Conservation (phyloP, 1,140 invertebrate genomes). For the Drosophila arawakana region DNA sequence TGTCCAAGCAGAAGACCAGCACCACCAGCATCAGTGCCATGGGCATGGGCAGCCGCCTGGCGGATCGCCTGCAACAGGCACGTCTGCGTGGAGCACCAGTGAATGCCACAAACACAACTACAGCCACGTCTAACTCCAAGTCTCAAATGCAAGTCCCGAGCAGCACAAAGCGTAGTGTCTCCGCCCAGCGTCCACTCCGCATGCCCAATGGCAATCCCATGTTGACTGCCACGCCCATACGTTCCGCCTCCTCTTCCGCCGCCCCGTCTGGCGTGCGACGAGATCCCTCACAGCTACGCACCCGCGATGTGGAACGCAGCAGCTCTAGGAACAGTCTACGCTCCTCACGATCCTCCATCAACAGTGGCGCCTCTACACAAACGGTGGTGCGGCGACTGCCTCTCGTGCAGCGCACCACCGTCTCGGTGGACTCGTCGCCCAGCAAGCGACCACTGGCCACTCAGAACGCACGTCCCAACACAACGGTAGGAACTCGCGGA, state of each 20-base stretch:
- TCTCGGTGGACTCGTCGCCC: slow-evolving; percentile 78
- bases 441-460: slow-evolving; percentile 74
- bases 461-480: slow-evolving; percentile 56
- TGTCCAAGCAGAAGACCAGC: slow-evolving; percentile 64
- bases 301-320: slow-evolving; percentile 86
- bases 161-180: slow-evolving; percentile 55
- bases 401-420: slow-evolving; percentile 63
- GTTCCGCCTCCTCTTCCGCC: slow-evolving; percentile 51
- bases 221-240: slow-evolving; percentile 33
- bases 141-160: slow-evolving; percentile 61
- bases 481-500: slow-evolving; percentile 70
- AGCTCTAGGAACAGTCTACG: slow-evolving; percentile 90
- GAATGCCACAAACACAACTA: background rate
- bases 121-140: slow-evolving; percentile 22
- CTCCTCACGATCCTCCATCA: slow-evolving; percentile 92
- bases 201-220: slow-evolving; percentile 73
- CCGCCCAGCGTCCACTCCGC: slow-evolving; percentile 64
- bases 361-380: slow-evolving; percentile 91
- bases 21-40: slow-evolving; percentile 67
- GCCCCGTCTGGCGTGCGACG: slow-evolving; percentile 63
- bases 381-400: slow-evolving; percentile 90
- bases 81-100: slow-evolving; percentile 43
- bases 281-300: slow-evolving; percentile 47
- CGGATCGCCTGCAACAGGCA: slow-evolving; percentile 72
- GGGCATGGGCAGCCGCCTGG: slow-evolving; percentile 71